phyloP scores from a whole-genome alignment of 2,888 invertebrate genomes.

The Galeruca laticollis region DNA sequence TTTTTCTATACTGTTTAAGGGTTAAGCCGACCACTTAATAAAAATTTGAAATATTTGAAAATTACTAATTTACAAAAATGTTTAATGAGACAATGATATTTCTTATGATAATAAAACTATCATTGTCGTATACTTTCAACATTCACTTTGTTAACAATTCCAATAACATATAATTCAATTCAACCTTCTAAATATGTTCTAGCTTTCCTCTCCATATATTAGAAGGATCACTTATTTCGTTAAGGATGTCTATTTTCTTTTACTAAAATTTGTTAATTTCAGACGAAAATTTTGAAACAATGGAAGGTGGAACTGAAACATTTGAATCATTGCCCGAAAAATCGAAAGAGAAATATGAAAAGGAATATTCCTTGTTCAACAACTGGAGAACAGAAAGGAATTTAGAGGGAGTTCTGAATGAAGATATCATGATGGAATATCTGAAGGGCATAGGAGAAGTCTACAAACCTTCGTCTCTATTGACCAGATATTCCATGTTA shows the following conservation, averaged over 20 bases:
- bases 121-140: no score
- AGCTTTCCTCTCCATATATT: not conserved
- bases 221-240: not conserved
- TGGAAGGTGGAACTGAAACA: not conserved
- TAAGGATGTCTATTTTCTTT: not conserved
- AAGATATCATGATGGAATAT: slow-evolving; percentile 22
- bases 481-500: slow-evolving; percentile 29
- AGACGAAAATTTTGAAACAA: not conserved
- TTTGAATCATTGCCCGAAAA: slow-evolving; percentile 13
- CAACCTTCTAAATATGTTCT: no score
- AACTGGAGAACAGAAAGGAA: slow-evolving; percentile 27
- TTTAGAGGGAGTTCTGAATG: slow-evolving; percentile 7
- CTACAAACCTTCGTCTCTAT: slow-evolving; percentile 23
- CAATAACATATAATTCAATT: no score
- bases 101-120: no score
- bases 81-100: no score
- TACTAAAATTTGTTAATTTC: not conserved
- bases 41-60: no score
- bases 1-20: no score
- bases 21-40: no score
- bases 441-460: slow-evolving; percentile 19
- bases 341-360: slow-evolving; percentile 26
- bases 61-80: no score
- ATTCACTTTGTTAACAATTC: no score
- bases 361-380: slow-evolving; percentile 15